A percentile compares a stretch with the other conserved stretches of the same genome.
Evolutionary conservation across 2,797 vertebrate genomes (phyloP).

Genomic region (Malacoctenus gilli): DNA sequence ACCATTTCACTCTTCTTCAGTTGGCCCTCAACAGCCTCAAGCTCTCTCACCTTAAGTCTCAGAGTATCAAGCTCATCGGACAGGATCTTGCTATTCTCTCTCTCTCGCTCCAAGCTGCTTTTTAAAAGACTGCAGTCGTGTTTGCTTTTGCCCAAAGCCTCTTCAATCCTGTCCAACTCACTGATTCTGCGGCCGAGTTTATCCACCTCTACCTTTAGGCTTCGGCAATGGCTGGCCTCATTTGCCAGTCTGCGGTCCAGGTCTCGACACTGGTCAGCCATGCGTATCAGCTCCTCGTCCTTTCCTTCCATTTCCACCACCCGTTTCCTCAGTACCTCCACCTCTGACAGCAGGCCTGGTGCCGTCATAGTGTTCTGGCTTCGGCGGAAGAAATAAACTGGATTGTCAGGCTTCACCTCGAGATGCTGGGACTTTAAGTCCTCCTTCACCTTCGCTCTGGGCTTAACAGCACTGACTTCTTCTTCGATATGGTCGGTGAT

Average conservation of each 20-base stretch:
- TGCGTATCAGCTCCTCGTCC: slow-evolving; percentile 92
- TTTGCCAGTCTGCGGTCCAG: slow-evolving; percentile 89
- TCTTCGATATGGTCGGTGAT: slow-evolving; percentile 78
- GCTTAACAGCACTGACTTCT: slow-evolving; percentile 75
- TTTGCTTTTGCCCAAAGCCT: slow-evolving; percentile 91
- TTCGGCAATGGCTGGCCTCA: slow-evolving; percentile 85
- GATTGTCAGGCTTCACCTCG: slow-evolving; percentile 77
- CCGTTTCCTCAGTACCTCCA: slow-evolving; percentile 90
- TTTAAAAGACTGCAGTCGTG: slow-evolving; percentile 90
- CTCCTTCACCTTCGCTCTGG: slow-evolving; percentile 75
- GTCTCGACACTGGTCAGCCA: slow-evolving; percentile 92
- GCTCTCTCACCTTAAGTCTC: slow-evolving; percentile 87
- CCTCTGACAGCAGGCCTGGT: slow-evolving; percentile 85
- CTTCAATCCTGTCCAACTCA: slow-evolving; percentile 93
- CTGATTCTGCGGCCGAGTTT: slow-evolving; percentile 90
- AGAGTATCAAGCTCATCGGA: slow-evolving; percentile 88
- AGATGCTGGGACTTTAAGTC: slow-evolving; percentile 78
- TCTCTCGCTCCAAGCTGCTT: slow-evolving; percentile 91
- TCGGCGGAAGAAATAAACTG: slow-evolving; percentile 72
- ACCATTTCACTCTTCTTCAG: slow-evolving; percentile 89
- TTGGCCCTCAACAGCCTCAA: slow-evolving; percentile 87
- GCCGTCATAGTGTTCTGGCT: slow-evolving; percentile 85
- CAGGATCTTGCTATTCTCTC: slow-evolving; percentile 84
- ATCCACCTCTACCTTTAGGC: slow-evolving; percentile 90
- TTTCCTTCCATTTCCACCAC: slow-evolving; percentile 95